Percentiles rank a stretch among this genome's conserved stretches.
phyloP scores from a whole-genome alignment of 2,888 invertebrate genomes.

The Pachydiplax longipennis region DNA sequence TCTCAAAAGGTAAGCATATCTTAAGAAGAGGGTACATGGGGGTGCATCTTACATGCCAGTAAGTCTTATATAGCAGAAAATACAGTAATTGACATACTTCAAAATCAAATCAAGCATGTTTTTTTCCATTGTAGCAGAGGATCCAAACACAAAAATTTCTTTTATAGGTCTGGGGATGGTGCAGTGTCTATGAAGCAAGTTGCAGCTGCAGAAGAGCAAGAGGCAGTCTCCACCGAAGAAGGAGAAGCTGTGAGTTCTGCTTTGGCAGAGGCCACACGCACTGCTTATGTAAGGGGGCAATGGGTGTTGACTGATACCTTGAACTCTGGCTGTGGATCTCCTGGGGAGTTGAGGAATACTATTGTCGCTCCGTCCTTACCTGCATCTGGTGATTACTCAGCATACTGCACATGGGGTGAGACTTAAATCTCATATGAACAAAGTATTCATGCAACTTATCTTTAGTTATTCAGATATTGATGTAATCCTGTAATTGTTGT shows the following conservation, averaged over 20 bases:
- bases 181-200: constrained; percentile 12
- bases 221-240: constrained; percentile 48
- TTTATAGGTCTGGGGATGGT: not conserved
- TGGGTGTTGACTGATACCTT: constrained; percentile 69
- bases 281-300: constrained; percentile 79
- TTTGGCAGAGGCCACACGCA: constrained; percentile 75
- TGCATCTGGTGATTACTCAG: constrained; percentile 83
- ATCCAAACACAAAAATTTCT: not conserved
- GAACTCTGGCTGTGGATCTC: constrained; percentile 69
- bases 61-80: no score
- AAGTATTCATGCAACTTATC: not conserved
- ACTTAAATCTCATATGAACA: constrained; percentile 28
- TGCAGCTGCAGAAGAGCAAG: constrained; percentile 8
- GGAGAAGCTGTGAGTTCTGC: constrained; percentile 60
- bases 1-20: no score
- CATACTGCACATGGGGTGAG: constrained; percentile 79
- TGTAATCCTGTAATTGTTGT: no score
- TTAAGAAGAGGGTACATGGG: no score
- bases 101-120: no score
- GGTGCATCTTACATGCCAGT: no score
- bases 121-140: no score
- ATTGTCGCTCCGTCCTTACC: constrained; percentile 87
- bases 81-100: no score
- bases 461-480: not conserved
- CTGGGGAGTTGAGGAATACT: constrained; percentile 73